A percentile compares a stretch with the other conserved stretches of the same genome.
Conservation (phyloP, 2,888 invertebrate genomes). For the Volucella zonaria region DNA sequence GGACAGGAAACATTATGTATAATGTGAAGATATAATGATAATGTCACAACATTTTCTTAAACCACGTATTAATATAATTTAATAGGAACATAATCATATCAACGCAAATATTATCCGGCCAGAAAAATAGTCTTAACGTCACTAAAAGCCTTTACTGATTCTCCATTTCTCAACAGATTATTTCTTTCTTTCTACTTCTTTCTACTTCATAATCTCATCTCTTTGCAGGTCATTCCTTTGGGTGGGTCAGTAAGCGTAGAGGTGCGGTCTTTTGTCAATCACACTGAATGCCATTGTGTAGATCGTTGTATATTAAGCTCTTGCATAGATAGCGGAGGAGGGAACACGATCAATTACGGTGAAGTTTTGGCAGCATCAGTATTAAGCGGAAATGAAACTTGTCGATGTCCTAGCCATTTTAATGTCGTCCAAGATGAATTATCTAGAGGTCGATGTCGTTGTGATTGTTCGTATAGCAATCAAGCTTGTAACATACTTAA, state of each 20-base stretch:
- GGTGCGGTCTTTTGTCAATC: constrained; percentile 77
- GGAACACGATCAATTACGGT: constrained; percentile 49
- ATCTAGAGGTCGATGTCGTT: constrained; percentile 83
- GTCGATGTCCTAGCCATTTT: constrained; percentile 81
- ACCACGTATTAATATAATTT: too few relatives aligned
- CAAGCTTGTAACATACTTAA: constrained; percentile 85
- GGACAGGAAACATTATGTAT: too few relatives aligned
- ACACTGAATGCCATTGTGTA: constrained; percentile 81
- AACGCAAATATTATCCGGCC: too few relatives aligned
- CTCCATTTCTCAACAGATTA: too few relatives aligned
- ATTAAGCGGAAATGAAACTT: constrained; percentile 31
- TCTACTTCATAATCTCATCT: neutral
- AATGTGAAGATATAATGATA: too few relatives aligned
- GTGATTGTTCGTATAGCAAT: constrained; percentile 86
- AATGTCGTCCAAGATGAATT: constrained; percentile 79
- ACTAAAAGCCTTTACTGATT: too few relatives aligned
- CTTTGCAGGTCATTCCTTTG: constrained; percentile 73
- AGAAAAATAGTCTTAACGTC: too few relatives aligned
- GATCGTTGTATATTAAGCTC: constrained; percentile 71
- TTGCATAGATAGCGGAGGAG: constrained; percentile 30
- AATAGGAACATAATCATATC: too few relatives aligned
- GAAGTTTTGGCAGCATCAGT: neutral
- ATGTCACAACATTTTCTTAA: too few relatives aligned
- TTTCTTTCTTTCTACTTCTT: too few relatives aligned
- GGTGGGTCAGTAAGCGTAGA: constrained; percentile 70